Evolutionary conservation across 1,140 invertebrate species (phyloP).

Genomic region (Ganaspis sp.): DNA sequence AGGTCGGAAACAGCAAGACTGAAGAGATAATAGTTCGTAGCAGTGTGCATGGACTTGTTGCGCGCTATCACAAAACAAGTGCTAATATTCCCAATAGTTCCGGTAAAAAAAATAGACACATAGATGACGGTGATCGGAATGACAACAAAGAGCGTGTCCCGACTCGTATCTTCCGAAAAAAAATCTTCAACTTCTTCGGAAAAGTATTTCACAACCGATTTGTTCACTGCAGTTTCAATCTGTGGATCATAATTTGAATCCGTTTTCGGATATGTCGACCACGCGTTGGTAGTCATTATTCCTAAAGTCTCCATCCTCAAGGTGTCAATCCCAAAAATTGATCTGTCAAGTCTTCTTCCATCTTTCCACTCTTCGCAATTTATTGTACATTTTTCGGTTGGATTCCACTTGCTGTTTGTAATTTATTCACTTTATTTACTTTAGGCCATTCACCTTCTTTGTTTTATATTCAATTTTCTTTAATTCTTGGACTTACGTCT

Average conservation of each 20-base stretch:
- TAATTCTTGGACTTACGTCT: too few species aligned
- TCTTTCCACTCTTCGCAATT: background rate
- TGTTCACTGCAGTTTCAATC: background rate
- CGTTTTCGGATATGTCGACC: slow-evolving; percentile 23
- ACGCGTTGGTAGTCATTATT: slow-evolving; percentile 30
- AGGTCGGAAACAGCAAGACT: slow-evolving; percentile 96
- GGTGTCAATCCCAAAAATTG: background rate
- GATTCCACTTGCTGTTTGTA: too few species aligned
- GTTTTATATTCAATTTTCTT: too few species aligned
- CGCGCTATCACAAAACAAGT: slow-evolving; percentile 94
- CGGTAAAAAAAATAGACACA: slow-evolving; percentile 88
- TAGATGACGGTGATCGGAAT: slow-evolving; percentile 90
- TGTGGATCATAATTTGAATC: background rate
- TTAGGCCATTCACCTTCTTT: background rate
- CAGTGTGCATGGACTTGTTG: slow-evolving; percentile 95
- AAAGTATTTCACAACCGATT: slow-evolving; percentile 4
- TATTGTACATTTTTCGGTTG: background rate
- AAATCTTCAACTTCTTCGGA: slow-evolving; percentile 34
- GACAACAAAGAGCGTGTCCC: slow-evolving; percentile 84
- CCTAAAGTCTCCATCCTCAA: slow-evolving; percentile 31
- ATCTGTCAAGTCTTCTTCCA: background rate
- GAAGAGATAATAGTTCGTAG: slow-evolving; percentile 96
- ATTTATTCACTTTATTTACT: too few species aligned
- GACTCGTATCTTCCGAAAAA: slow-evolving; percentile 63
- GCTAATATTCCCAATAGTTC: slow-evolving; percentile 92